Conservation (phyloP, 2,797 vertebrate genomes). For the Pempheris klunzingeri region DNA sequence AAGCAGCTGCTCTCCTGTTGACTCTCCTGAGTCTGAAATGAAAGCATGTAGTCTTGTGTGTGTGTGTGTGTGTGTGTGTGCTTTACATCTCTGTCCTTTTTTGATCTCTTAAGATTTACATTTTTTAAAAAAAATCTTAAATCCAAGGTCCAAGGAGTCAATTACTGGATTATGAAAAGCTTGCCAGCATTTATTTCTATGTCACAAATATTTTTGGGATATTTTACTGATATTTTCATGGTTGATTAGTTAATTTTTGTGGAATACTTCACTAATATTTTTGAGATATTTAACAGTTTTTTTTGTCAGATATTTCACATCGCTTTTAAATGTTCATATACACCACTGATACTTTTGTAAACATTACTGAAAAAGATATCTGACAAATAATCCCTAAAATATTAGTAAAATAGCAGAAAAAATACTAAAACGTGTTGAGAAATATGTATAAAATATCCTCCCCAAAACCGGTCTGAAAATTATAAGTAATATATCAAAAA, state of each 20-base stretch:
- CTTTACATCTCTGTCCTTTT: constrained; percentile 39
- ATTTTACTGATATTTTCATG: not conserved
- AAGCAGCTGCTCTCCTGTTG: constrained; percentile 72
- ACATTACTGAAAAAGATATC: too few relatives aligned
- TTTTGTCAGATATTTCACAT: not conserved
- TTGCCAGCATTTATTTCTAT: constrained; percentile 1
- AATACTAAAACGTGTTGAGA: too few relatives aligned
- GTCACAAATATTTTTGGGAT: not conserved
- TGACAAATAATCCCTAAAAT: not conserved
- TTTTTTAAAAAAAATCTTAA: constrained; percentile 19
- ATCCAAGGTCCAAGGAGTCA: constrained; percentile 2
- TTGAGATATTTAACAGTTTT: not conserved
- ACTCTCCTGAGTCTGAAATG: constrained; percentile 57
- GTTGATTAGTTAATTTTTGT: too few relatives aligned
- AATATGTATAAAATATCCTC: not conserved
- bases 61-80: constrained; percentile 8
- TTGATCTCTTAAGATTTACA: constrained; percentile 34
- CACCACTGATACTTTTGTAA: not conserved
- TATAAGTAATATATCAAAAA: not conserved
- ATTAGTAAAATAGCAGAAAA: too few relatives aligned
- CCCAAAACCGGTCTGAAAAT: not conserved
- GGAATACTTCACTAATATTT: too few relatives aligned
- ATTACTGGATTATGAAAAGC: constrained; percentile 20
- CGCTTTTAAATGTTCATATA: too few relatives aligned
- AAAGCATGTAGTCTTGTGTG: constrained; percentile 26